These are phyloP conservation scores for Eublepharis macularius DNA, from an alignment of 2,113 vertebrate genomes.

Conservation along the genomic window DNA sequence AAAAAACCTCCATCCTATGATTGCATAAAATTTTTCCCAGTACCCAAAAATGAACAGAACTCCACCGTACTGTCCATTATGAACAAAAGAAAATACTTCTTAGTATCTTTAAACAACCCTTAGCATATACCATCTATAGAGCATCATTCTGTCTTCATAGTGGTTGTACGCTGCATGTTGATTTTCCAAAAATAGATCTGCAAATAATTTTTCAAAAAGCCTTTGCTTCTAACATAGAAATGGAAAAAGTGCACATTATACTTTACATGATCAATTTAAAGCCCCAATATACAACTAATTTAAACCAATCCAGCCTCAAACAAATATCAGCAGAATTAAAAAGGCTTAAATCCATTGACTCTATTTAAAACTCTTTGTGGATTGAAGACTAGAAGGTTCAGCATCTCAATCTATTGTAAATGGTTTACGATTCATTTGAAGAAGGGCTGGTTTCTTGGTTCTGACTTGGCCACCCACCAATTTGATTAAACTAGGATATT, in stretches of 20 bases:
- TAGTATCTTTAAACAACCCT: background rate
- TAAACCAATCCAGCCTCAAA: background rate
- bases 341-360: background rate
- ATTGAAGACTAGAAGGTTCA: conserved; percentile 36
- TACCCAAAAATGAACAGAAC: background rate
- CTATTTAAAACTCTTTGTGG: conserved; percentile 6
- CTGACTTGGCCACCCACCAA: conserved; percentile 40
- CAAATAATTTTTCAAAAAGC: background rate
- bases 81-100: background rate
- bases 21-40: too few species aligned
- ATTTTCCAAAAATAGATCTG: background rate
- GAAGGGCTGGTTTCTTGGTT: conserved; percentile 22
- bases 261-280: conserved; percentile 21
- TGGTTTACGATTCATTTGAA: conserved; percentile 55
- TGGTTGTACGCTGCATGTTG: background rate
- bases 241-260: conserved; percentile 33
- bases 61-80: background rate
- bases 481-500: conserved; percentile 61
- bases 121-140: background rate
- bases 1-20: background rate
- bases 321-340: conserved; percentile 11
- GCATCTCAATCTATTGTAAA: conserved; percentile 54
- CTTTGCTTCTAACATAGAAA: conserved; percentile 20
- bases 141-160: background rate
- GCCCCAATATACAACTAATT: background rate